phyloP scores from a whole-genome alignment of 64 coral and sea anemone species.

The Dendronephthya gigantea region DNA sequence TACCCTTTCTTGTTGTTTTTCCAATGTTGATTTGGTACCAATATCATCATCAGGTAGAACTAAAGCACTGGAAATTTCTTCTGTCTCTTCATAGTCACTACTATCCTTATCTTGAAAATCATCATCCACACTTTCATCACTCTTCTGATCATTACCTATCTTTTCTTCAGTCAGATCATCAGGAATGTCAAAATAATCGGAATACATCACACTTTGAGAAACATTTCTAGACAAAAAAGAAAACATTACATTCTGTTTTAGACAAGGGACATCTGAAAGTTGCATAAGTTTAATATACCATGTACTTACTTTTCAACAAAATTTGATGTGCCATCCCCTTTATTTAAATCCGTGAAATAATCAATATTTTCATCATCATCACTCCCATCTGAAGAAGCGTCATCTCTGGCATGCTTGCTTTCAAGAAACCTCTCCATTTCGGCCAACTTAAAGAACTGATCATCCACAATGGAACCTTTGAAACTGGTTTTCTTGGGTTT shows the following conservation, averaged over 20 bases:
- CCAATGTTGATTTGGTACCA: not conserved
- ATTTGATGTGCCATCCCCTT: not conserved
- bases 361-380: conserved; percentile 1
- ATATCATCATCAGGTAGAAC: not conserved
- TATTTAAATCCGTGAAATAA: not conserved
- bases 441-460: not conserved
- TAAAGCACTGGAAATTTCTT: too few relatives aligned
- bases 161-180: not conserved
- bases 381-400: not conserved
- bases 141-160: not conserved
- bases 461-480: not conserved
- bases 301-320: not conserved
- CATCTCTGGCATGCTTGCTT: not conserved
- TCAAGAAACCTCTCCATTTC: not conserved
- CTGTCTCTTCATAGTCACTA: not conserved
- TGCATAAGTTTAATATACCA: too few relatives aligned
- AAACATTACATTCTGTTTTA: not conserved
- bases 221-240: not conserved
- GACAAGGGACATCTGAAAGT: too few relatives aligned
- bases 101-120: too few relatives aligned
- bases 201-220: not conserved
- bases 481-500: not conserved
- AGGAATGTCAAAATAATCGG: not conserved
- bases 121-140: not conserved
- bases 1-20: not conserved